Percentiles rank a stretch among this genome's conserved stretches.
phyloP scores from a whole-genome alignment of 2,797 vertebrate genomes.

The Lacerta viridis region DNA sequence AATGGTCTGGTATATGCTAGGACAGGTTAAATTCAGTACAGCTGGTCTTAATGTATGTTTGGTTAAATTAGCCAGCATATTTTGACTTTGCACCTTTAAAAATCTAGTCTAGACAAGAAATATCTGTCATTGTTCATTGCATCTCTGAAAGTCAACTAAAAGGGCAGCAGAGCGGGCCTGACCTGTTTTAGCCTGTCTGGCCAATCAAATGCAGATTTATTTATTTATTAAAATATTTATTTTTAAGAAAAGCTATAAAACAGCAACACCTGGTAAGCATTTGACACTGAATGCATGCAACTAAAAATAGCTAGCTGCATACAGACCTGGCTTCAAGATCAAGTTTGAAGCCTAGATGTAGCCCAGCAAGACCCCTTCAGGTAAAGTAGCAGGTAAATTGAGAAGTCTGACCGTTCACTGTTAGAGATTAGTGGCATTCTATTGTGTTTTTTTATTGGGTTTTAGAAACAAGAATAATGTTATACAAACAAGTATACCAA shows the following conservation, averaged over 20 bases:
- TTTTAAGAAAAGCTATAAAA: too few species aligned
- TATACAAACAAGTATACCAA: too few species aligned
- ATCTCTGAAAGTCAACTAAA: not conserved
- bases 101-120: slow-evolving; percentile 20
- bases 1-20: too few species aligned
- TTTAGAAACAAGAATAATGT: too few species aligned
- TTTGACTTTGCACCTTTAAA: slow-evolving; percentile 9
- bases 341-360: not conserved
- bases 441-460: too few species aligned
- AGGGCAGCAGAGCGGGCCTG: not conserved
- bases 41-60: not conserved
- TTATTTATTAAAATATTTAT: too few species aligned
- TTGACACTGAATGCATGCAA: slow-evolving; percentile 8
- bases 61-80: slow-evolving; percentile 6
- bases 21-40: not conserved
- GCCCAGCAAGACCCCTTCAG: not conserved
- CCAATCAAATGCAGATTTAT: not conserved
- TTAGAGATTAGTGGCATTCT: too few species aligned
- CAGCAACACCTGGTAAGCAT: not conserved
- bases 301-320: slow-evolving; percentile 31
- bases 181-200: not conserved
- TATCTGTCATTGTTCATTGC: not conserved
- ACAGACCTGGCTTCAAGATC: not conserved
- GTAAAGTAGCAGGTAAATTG: slow-evolving; percentile 1
- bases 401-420: not conserved